Base-by-base conservation (phyloP, 1,140 invertebrate genomes). In the Hyposmocoma kahamanoa region DNA sequence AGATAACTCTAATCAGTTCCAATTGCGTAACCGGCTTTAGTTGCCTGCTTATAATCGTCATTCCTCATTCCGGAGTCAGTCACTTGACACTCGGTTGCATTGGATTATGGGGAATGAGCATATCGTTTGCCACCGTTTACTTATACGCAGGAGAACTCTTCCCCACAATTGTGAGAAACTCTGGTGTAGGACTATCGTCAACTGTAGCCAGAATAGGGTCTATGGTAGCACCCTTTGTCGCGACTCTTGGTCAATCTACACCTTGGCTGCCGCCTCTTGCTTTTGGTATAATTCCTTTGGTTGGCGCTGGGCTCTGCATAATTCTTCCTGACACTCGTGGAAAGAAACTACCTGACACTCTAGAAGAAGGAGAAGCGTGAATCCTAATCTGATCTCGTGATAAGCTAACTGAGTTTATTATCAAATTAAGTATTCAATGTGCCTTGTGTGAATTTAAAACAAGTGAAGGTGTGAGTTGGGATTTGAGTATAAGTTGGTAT, bases 1-100 rank as follows among this genome's bases (percentile, higher is more conserved):
- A 87, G 59, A 78, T 88, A 1, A 91, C 92, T 0, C 62, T 93
- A 13, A 89, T 93, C 19, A 57, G 86, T 6, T 88, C 91, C 1
- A 91, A 93, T 64, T 66, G 86, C 1, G 47, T 92, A 0, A 89
- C 90, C n/a, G 91, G 90, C 0, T n/a, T 91, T 9, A 88, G 90
- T 2, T 89, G 91, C 44, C 62, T 94, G 1, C 59, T 90, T 0
- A 89, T 94, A 20, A 88, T 88, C 8, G 53, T 89, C 11, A 76
- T 90, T 0, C 87, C 88, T 0, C 53, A 63, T 69, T 73, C 70
- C 1, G 60, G 65, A 2, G 75, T 57, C n/a, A 68, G 62, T 6
- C 71, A 81, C 49, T 60, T 90, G 26, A 70, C 77, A 17, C 72
- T 93, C 10, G 89, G 90, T 4, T 87, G 90, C 3, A 48, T 90